A percentile compares a stretch with the other conserved stretches of the same genome.
These are phyloP conservation scores for Semicossyphus pulcher DNA, from an alignment of 2,113 vertebrate species.

Conservation along the genomic window DNA sequence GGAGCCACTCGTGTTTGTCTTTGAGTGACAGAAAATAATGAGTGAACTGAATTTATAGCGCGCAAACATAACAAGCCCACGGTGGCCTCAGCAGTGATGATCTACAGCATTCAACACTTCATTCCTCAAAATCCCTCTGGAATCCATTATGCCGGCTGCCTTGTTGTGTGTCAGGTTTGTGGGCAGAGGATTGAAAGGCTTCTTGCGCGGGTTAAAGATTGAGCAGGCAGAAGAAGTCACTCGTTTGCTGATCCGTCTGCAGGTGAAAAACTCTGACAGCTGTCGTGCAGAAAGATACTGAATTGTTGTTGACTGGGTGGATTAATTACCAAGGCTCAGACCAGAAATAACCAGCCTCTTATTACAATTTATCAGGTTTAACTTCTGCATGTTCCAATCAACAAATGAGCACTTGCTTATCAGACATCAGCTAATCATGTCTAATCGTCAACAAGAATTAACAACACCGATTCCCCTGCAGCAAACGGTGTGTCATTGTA, in stretches of 20 bases:
- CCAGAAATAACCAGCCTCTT: neutral
- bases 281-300: constrained; percentile 11
- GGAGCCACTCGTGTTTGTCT: neutral
- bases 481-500: constrained; percentile 40
- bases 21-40: too few relatives aligned
- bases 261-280: constrained; percentile 27
- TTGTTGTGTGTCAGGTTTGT: constrained; percentile 67
- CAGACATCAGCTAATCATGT: constrained; percentile 53
- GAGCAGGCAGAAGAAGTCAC: constrained; percentile 37
- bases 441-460: constrained; percentile 39
- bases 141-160: constrained; percentile 72
- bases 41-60: neutral
- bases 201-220: constrained; percentile 37
- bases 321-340: neutral
- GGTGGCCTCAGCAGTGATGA: constrained; percentile 60
- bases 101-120: constrained; percentile 63
- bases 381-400: constrained; percentile 26
- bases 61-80: constrained; percentile 57
- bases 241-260: constrained; percentile 48
- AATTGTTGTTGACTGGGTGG: constrained; percentile 1
- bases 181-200: constrained; percentile 60
- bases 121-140: constrained; percentile 68
- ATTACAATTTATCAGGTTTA: neutral
- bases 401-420: constrained; percentile 52
- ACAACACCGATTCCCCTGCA: constrained; percentile 13